phyloP scores from a whole-genome alignment of 2,888 invertebrate genomes.

The Macaria notata region DNA sequence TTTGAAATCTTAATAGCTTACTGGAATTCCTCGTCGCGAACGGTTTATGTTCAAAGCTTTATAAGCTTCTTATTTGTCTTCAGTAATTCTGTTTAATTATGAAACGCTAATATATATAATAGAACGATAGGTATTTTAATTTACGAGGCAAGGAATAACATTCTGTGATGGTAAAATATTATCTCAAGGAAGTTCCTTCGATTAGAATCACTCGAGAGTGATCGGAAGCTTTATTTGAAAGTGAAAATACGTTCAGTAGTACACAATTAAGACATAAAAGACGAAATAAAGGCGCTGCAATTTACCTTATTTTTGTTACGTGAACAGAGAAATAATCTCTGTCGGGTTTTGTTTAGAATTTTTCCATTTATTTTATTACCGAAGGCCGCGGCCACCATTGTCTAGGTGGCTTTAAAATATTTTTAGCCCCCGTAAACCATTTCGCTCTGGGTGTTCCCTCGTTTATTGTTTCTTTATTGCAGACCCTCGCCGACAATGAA shows the following conservation, averaged over 20 bases:
- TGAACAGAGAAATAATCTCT: slow-evolving; percentile 49
- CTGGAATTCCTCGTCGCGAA: slow-evolving; percentile 31
- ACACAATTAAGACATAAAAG: slow-evolving; percentile 46
- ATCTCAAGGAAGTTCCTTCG: no score
- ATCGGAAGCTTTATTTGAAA: slow-evolving; percentile 6
- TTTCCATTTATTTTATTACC: slow-evolving; percentile 58
- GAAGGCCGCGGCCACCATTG: slow-evolving; percentile 57
- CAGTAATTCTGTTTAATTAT: no score
- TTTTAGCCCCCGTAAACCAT: slow-evolving; percentile 58
- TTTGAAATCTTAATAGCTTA: slow-evolving; percentile 20
- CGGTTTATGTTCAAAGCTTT: neutral
- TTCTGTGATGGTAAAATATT: no score
- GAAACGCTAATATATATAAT: no score
- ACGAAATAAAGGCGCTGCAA: slow-evolving; percentile 55
- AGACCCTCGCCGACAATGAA: slow-evolving; percentile 57
- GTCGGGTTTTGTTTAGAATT: slow-evolving; percentile 50
- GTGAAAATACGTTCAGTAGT: slow-evolving; percentile 36
- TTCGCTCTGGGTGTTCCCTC: slow-evolving; percentile 58
- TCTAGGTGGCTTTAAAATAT: slow-evolving; percentile 58
- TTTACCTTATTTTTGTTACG: slow-evolving; percentile 52
- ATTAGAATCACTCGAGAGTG: no score
- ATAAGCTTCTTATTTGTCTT: no score
- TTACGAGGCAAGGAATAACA: no score
- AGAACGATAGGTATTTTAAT: no score
- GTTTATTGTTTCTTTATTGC: slow-evolving; percentile 67